Evolutionary conservation across 2,113 vertebrate genomes (phyloP), one percentile per base, ranked within the genome.

Genomic region (Oxyura jamaicensis): DNA sequence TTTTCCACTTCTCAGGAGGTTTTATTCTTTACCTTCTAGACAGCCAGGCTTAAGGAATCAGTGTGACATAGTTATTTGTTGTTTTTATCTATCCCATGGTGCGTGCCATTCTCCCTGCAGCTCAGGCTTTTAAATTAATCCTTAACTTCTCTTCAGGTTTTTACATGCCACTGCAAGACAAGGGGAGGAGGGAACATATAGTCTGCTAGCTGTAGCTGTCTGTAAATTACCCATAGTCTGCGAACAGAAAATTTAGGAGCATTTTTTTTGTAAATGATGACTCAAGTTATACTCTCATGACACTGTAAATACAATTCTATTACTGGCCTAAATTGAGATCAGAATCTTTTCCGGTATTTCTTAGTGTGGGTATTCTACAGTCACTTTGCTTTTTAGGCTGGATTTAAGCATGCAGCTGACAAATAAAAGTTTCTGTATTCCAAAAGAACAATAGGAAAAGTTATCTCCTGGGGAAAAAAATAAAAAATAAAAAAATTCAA

Each of bases 71-170:
- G 52, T 79, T 92, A 53, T 59, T 74, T 90, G 80, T 83, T 90
- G 44, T 17, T 93, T 95, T 88, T 91, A 86, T 86, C 80, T 86
- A 33, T 78, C 62, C 44, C 26, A 60, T n/a, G 42, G 46, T 84
- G 17, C 9, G 2, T 82, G 39, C 56, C 65, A 60, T 46, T 93
- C 80, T 81, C 73, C 65, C 86, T 88, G 77, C 39, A 82, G 69
- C 35, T 89, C 80, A 75, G 48, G 48, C 35, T 95, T 93, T 94
- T 75, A 93, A 82, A 95, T 75, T 86, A 96, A 92, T 73, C 42
- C 2, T 0, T 65, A 84, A 78, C 11, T 84, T 92, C 56, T 91
- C 73, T 78, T 50, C 33, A 88, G 55, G 42, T n/a, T 89, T 83
- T 84, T 56, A 75, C 62, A 79, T 36, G 39, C 28, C 92, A 48